These are phyloP conservation scores for Catalaphyllia jardinei DNA, from an alignment of 64 coral and sea anemone genomes.

Conservation along the genomic window DNA sequence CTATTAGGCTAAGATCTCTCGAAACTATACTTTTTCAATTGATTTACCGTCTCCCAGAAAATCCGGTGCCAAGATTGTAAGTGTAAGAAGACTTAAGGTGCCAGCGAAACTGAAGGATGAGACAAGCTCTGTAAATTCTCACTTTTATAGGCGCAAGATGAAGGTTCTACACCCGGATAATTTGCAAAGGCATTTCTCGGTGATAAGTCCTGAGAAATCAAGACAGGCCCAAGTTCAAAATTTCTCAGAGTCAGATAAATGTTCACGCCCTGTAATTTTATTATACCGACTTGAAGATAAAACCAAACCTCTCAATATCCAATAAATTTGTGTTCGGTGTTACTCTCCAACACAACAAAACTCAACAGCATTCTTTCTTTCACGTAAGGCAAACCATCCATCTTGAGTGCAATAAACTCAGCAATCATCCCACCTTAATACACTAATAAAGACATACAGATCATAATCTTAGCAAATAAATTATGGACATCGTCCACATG, in stretches of 20 bases:
- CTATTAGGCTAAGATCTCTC: neutral
- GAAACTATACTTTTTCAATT: neutral
- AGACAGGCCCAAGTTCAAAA: neutral
- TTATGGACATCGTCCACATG: neutral
- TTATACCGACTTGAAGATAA: neutral
- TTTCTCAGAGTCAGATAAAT: neutral
- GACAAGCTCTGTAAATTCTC: neutral
- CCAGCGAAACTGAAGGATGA: neutral
- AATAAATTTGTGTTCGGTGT: neutral
- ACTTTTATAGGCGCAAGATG: neutral
- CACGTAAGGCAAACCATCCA: neutral
- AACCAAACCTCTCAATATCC: neutral
- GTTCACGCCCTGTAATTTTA: neutral
- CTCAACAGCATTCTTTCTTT: neutral
- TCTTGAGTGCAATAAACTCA: neutral
- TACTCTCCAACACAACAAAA: neutral
- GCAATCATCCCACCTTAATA: neutral
- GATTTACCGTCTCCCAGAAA: neutral
- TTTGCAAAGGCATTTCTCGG: neutral
- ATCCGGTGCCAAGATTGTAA: neutral
- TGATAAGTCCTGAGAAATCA: constrained; percentile 15
- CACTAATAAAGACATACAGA: constrained; percentile 18
- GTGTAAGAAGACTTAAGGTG: neutral
- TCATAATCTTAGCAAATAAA: neutral
- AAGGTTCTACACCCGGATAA: neutral